These are phyloP conservation scores for Anisognathus igniventris DNA, from an alignment of 2,797 vertebrate genomes.

Conservation along the genomic window DNA sequence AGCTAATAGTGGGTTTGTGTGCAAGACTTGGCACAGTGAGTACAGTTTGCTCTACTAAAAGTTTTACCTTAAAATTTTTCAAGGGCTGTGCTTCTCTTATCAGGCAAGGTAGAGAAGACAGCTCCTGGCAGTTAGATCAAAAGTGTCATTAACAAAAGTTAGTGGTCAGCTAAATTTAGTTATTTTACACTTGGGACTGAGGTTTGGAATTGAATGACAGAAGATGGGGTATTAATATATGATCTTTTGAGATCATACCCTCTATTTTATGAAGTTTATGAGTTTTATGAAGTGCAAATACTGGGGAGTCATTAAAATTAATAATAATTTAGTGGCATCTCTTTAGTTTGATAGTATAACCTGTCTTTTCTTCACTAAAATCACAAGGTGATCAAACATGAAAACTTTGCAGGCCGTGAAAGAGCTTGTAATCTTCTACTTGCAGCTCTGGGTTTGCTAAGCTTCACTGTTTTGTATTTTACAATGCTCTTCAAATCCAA, in stretches of 20 bases:
- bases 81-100: neutral
- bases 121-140: neutral
- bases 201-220: neutral
- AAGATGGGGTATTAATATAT: neutral
- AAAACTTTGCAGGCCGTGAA: neutral
- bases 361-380: neutral
- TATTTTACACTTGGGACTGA: neutral
- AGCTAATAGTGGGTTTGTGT: neutral
- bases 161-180: neutral
- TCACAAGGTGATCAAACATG: neutral
- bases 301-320: neutral
- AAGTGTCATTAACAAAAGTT: neutral
- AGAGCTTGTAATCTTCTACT: neutral
- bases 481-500: neutral
- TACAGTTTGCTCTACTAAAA: neutral
- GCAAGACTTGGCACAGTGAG: neutral
- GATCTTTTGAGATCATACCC: neutral
- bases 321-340: neutral
- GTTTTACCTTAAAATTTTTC: neutral
- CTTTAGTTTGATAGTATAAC: neutral
- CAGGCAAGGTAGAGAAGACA: neutral
- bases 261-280: neutral
- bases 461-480: neutral
- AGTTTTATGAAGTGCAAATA: neutral
- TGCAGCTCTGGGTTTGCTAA: neutral